A percentile compares a stretch with the other conserved stretches of the same genome.
These are phyloP conservation scores for Lophura nycthemera DNA, from an alignment of 2,113 vertebrate species.

Conservation along the genomic window DNA sequence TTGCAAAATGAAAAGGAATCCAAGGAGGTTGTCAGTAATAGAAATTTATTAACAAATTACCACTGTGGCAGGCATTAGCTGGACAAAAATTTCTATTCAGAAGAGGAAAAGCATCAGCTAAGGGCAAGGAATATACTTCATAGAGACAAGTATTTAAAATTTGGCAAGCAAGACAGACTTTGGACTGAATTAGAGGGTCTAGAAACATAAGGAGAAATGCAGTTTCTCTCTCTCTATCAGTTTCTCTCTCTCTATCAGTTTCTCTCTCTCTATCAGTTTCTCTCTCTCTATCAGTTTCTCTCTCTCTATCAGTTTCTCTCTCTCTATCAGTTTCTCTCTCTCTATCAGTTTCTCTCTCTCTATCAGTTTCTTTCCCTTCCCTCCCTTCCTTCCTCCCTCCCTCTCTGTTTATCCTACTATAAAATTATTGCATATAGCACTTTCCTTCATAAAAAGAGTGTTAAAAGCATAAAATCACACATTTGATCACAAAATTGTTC, in stretches of 20 bases:
- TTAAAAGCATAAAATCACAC: neutral
- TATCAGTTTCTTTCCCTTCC: no score
- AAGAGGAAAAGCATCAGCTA: neutral
- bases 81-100: conserved; percentile 35
- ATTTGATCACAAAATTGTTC: neutral
- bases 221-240: neutral
- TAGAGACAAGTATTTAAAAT: conserved; percentile 45
- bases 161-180: conserved; percentile 23
- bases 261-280: neutral
- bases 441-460: neutral
- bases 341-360: neutral
- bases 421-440: neutral
- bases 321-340: neutral
- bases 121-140: neutral
- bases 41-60: conserved; percentile 40
- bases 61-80: neutral
- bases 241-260: neutral
- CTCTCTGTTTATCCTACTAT: neutral
- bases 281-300: neutral
- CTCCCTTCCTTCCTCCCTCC: neutral
- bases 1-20: conserved; percentile 28
- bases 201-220: neutral
- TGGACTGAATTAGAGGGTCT: neutral
- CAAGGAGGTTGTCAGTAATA: neutral
- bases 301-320: neutral